phyloP scores from a whole-genome alignment of 2,113 vertebrate genomes.

The Pandion haliaetus region DNA sequence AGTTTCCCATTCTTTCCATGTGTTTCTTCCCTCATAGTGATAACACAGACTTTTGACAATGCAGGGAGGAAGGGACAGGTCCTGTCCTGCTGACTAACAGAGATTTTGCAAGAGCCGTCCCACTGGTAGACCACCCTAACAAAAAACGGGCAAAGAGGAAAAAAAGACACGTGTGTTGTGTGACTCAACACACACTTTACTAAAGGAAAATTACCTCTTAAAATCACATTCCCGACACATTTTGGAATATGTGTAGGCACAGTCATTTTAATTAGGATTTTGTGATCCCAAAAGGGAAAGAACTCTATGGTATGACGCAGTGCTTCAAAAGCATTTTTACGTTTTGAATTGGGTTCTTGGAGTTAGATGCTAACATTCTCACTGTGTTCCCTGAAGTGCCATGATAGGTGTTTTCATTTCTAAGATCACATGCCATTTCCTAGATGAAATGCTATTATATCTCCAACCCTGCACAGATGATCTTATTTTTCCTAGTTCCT shows the following conservation, averaged over 20 bases:
- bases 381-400: background rate
- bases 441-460: background rate
- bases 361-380: background rate
- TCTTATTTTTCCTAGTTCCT: background rate
- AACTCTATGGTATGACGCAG: background rate
- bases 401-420: background rate
- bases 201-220: background rate
- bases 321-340: background rate
- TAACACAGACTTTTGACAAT: background rate
- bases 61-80: background rate
- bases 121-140: fast-evolving
- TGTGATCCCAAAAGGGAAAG: background rate
- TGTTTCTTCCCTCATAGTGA: background rate
- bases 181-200: background rate
- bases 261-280: background rate
- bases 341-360: background rate
- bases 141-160: background rate
- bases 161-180: background rate
- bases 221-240: background rate
- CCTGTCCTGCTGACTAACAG: background rate
- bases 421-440: background rate
- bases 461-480: background rate
- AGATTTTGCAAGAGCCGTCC: background rate
- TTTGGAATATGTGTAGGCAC: background rate
- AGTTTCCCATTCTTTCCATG: background rate